These are phyloP conservation scores for Macrotrachela quadricornifera DNA, from an alignment of 1,140 invertebrate genomes.

Conservation along the genomic window DNA sequence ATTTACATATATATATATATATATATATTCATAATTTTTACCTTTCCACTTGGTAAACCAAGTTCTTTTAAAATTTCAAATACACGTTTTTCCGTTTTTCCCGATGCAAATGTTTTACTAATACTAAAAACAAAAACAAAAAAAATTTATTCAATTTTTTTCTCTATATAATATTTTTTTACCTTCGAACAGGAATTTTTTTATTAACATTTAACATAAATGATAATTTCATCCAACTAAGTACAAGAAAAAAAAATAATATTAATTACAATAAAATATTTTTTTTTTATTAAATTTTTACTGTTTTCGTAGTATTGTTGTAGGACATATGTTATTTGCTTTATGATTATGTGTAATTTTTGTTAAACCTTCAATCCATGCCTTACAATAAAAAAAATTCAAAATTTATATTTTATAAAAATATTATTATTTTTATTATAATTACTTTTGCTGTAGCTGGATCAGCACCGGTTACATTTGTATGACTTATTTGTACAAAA, in stretches of 20 bases:
- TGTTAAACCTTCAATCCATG: constrained; percentile 70
- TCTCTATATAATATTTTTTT: constrained; percentile 5
- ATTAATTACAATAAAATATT: not conserved
- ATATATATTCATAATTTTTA: too few species aligned
- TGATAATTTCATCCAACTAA: constrained; percentile 86
- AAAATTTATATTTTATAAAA: constrained; percentile 2
- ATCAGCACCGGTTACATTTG: constrained; percentile 80
- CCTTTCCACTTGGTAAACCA: constrained; percentile 78
- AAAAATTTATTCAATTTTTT: not conserved
- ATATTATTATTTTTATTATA: too few species aligned
- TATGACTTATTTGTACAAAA: constrained; percentile 95
- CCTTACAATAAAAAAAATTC: constrained; percentile 35
- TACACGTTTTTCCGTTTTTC: constrained; percentile 80
- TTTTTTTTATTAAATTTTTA: constrained; percentile 39
- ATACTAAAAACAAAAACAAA: constrained; percentile 37
- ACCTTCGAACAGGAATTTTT: constrained; percentile 79
- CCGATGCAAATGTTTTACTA: constrained; percentile 86
- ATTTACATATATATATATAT: not conserved
- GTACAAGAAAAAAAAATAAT: constrained; percentile 14
- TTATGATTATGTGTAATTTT: constrained; percentile 86
- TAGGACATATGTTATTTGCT: constrained; percentile 77
- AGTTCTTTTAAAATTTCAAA: constrained; percentile 86
- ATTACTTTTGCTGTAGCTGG: constrained; percentile 67
- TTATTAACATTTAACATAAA: constrained; percentile 74
- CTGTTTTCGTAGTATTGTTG: constrained; percentile 90